Percentiles rank a stretch among this genome's conserved stretches.
Conservation (phyloP, 2,797 vertebrate genomes). For the Merluccius polli region DNA sequence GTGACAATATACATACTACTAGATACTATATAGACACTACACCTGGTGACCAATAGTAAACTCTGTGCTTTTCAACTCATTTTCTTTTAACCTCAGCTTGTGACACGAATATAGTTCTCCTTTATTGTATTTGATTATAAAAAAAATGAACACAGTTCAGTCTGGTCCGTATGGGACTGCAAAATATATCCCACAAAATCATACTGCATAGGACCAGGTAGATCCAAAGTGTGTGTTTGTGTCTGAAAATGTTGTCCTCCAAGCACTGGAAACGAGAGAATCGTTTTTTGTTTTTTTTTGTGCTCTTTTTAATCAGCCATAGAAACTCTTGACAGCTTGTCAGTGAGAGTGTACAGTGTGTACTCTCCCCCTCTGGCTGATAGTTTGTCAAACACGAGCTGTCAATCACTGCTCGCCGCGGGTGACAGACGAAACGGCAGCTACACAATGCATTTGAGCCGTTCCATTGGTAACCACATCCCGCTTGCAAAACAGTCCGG, state of each 20-base stretch:
- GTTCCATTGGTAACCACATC: background rate
- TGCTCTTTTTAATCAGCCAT: constrained; percentile 52
- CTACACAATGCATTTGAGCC: background rate
- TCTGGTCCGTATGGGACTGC: no score
- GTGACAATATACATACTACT: no score
- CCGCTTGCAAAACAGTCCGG: background rate
- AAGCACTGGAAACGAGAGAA: background rate
- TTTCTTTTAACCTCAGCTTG: no score
- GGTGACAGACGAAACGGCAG: constrained; percentile 13
- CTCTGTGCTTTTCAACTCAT: no score
- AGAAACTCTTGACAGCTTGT: constrained; percentile 42
- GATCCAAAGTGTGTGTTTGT: background rate
- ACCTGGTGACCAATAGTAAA: no score
- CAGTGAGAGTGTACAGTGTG: constrained; percentile 30
- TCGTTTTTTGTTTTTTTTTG: background rate
- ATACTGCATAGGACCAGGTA: no score
- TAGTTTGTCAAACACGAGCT: constrained; percentile 29
- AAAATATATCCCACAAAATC: no score
- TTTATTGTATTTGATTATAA: no score
- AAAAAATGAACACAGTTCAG: no score
- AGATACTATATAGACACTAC: no score
- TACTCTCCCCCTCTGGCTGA: constrained; percentile 8
- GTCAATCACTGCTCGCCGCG: constrained; percentile 27
- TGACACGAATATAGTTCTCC: no score
- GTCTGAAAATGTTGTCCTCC: background rate